Evolutionary conservation across 35 echinoderm and acorn worm species (phyloP), one percentile per base, ranked within the genome.

Genomic region (Acanthaster planci): DNA sequence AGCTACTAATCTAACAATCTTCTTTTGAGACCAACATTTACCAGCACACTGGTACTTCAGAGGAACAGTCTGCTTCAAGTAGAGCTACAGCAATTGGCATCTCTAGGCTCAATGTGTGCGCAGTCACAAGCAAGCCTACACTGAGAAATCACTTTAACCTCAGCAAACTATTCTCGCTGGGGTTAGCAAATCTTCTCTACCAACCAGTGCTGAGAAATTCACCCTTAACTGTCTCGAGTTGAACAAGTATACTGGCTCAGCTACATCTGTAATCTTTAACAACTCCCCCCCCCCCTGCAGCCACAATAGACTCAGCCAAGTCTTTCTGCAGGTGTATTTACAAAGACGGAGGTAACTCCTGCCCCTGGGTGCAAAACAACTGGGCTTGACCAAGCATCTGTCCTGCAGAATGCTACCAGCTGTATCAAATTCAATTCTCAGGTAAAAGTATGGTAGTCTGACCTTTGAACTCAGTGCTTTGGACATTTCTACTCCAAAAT

Each of bases 401-500:
- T 72, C 64, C 64, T 27, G 64, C 64, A 72, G 64, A 72, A 26
- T 72, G 64, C 64, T 72, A 67, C 8, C 8, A 31, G n/a, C 59
- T 67, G 30, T 27, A 0, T 72, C 2, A 72, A 34, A 14, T 47
- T 4, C 12, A 4, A 47, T 12, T 47, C 42, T 47, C 26, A 8
- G 18, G 64, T 72, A 19, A 72, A 72, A 72, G 22, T 19, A 27
- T 26, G 30, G 14, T 8, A 10, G 2, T 72, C 3, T 72, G 64
- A 72, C 23, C 64, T 72, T 26, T 72, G 64, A 72, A 19, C 64
- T 36, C 26, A 72, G 26, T 34, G 10, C 26, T 34, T 26, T 31
- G 26, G 64, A 72, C 64, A 10, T 21, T 22, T 30, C 19, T 47
- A 47, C 42, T 47, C 56, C 27, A n/a, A n/a, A 59, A 26, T n/a